Conservation (phyloP, 2,888 invertebrate species). For the Tuta absoluta region DNA sequence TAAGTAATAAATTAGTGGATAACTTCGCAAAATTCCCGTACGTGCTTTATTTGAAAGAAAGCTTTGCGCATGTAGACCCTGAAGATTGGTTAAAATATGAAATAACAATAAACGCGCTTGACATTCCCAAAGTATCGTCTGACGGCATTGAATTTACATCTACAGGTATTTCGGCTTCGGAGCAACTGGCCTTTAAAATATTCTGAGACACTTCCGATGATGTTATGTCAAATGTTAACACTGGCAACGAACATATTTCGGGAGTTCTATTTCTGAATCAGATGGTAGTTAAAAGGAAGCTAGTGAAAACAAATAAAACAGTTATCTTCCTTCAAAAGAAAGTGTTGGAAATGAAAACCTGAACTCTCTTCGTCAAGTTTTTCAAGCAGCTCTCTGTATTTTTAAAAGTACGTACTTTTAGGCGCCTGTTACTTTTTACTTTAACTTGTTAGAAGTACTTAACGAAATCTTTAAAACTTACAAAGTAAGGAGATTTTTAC, state of each 20-base stretch:
- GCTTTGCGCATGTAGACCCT: not conserved
- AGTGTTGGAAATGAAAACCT: not conserved
- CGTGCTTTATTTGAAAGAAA: not conserved
- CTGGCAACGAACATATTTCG: constrained; percentile 9
- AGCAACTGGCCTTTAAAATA: constrained; percentile 19
- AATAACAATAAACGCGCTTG: constrained; percentile 7
- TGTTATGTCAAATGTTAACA: not conserved
- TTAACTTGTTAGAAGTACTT: no score
- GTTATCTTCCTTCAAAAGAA: not conserved
- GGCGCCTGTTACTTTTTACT: no score
- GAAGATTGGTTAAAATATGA: not conserved
- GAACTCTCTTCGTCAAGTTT: not conserved
- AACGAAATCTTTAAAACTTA: no score
- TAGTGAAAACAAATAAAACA: not conserved
- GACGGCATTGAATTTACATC: not conserved
- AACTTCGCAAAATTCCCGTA: no score
- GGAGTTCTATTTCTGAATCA: not conserved
- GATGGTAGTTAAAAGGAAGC: constrained; percentile 1
- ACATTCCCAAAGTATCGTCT: constrained; percentile 1
- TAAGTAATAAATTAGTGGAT: no score
- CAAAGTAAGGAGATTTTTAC: no score
- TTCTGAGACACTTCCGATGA: constrained; percentile 6
- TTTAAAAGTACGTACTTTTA: not conserved
- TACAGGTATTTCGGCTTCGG: not conserved
- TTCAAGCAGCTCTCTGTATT: not conserved